Conservation (phyloP, 2,888 invertebrate species). For the Heliconius erato region DNA sequence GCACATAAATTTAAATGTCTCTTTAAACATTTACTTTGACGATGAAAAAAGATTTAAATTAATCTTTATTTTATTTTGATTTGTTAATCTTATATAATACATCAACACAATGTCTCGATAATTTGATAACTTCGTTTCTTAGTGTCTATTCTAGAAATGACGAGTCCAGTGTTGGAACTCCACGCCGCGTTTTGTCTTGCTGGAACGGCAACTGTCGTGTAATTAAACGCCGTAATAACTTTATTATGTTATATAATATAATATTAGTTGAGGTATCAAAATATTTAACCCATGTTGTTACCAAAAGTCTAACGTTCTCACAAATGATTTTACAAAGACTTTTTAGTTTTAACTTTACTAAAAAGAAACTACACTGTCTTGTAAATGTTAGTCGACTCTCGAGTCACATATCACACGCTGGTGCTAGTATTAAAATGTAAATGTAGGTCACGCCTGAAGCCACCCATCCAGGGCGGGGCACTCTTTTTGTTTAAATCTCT, state of each 20-base stretch:
- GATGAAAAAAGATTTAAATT: background rate
- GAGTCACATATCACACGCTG: conserved; percentile 18
- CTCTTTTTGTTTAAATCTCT: conserved; percentile 33
- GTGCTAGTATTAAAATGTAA: conserved; percentile 33
- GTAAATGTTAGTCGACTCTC: conserved; percentile 17
- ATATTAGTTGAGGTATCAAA: too few relatives aligned
- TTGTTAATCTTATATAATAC: background rate
- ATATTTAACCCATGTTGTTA: background rate
- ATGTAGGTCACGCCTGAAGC: conserved; percentile 42
- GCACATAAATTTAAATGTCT: background rate
- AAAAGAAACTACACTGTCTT: background rate
- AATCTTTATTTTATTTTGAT: background rate
- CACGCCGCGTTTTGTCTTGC: background rate
- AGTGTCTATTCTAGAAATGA: too few relatives aligned
- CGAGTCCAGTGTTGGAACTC: background rate
- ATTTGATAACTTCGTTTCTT: background rate
- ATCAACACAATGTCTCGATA: background rate
- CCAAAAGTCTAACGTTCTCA: background rate
- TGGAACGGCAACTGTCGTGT: too few relatives aligned
- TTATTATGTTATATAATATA: too few relatives aligned
- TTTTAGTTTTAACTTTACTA: background rate
- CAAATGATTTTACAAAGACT: background rate
- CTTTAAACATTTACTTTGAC: background rate
- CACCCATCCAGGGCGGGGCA: conserved; percentile 17
- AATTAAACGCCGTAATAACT: too few relatives aligned